Percentiles rank a stretch among this genome's conserved stretches.
phyloP scores from a whole-genome alignment of 2,113 vertebrate genomes.

The Eonycteris spelaea region DNA sequence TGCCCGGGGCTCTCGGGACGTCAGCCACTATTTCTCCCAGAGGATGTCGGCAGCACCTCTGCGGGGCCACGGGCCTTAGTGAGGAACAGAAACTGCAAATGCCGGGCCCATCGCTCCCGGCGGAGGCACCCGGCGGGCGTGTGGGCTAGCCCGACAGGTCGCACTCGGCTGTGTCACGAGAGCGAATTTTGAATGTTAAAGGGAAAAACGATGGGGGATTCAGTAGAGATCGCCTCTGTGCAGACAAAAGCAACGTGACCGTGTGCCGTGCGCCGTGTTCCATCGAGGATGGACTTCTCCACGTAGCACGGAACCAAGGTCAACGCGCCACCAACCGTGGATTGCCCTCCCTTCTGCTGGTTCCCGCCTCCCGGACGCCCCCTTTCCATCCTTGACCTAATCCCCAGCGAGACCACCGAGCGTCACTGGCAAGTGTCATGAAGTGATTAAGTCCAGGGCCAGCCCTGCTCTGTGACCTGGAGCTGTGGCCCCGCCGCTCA shows the following conservation, averaged over 20 bases:
- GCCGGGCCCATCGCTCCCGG: not conserved
- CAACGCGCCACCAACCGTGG: too few relatives aligned
- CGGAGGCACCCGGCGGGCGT: not conserved
- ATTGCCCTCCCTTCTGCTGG: not conserved
- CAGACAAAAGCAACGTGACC: not conserved
- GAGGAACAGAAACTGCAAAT: not conserved
- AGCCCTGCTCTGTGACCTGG: not conserved
- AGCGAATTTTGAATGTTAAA: not conserved
- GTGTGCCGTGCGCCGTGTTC: not conserved
- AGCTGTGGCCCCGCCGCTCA: fast-evolving
- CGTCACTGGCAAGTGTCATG: not conserved
- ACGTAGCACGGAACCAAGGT: fast-evolving
- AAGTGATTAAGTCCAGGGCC: not conserved
- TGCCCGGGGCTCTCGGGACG: too few relatives aligned
- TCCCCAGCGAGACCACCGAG: too few relatives aligned
- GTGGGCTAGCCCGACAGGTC: not conserved
- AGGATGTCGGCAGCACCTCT: too few relatives aligned
- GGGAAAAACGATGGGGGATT: not conserved
- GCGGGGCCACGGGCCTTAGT: not conserved
- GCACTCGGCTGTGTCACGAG: not conserved
- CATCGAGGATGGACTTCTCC: not conserved
- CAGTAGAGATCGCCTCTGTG: not conserved
- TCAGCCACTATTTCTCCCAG: too few relatives aligned
- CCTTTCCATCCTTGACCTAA: not conserved
- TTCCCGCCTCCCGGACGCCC: not conserved